These are phyloP conservation scores for Argyrosomus regius DNA, from an alignment of 2,797 vertebrate genomes.

Conservation along the genomic window DNA sequence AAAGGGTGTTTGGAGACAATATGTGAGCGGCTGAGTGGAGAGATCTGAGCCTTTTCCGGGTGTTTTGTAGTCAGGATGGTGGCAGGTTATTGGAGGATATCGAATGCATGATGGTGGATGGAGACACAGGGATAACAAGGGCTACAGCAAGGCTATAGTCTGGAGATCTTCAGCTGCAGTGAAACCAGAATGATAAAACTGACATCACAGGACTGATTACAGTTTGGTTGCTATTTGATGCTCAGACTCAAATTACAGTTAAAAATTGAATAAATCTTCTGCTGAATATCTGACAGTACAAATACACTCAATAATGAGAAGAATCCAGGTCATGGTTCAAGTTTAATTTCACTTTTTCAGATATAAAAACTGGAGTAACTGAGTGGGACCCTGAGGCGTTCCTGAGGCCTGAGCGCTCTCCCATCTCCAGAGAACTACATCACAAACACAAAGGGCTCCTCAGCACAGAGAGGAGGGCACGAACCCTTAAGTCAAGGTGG, in stretches of 20 bases:
- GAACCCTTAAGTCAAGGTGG: neutral
- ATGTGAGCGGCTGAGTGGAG: slow-evolving; percentile 9
- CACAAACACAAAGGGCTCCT: slow-evolving; percentile 21
- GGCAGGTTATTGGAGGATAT: slow-evolving; percentile 4
- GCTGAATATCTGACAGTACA: neutral
- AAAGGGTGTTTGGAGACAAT: neutral
- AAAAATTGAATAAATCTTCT: neutral
- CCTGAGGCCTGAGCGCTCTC: slow-evolving; percentile 15
- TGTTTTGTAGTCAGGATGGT: neutral
- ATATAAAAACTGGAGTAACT: slow-evolving; percentile 3
- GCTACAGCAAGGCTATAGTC: neutral
- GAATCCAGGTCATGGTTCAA: slow-evolving; percentile 7
- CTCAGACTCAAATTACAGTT: too few relatives aligned
- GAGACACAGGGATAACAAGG: neutral
- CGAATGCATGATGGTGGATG: slow-evolving; percentile 14
- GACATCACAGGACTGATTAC: neutral
- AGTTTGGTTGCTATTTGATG: neutral
- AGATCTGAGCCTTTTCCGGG: slow-evolving; percentile 10
- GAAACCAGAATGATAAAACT: neutral
- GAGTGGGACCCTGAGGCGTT: neutral
- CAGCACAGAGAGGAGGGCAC: neutral
- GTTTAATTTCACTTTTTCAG: slow-evolving; percentile 4
- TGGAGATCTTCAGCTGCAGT: neutral
- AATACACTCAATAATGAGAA: slow-evolving; percentile 5
- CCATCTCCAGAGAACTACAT: slow-evolving; percentile 13